Percentiles rank a stretch among this genome's conserved stretches.
phyloP scores from a whole-genome alignment of 2,797 vertebrate genomes.

The Poecile montanus region DNA sequence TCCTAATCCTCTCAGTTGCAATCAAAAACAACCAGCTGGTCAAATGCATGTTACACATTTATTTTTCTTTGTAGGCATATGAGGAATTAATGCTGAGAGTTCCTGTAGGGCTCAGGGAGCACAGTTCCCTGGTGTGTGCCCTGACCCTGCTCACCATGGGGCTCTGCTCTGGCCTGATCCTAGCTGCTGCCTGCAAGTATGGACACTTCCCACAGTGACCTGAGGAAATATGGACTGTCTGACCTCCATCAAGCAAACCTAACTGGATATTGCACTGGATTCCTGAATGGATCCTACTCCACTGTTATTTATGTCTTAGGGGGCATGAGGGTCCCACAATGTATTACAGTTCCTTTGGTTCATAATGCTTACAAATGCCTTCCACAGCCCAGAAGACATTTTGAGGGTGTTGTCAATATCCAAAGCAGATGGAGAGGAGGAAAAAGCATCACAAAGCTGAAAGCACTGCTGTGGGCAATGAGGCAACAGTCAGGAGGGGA shows the following conservation, averaged over 20 bases:
- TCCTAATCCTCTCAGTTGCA: not conserved
- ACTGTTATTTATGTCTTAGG: not conserved
- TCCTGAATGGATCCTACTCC: not conserved
- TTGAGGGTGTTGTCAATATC: not conserved
- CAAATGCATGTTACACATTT: not conserved
- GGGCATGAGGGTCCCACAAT: not conserved
- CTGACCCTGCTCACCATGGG: conserved; percentile 84
- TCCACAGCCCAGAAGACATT: not conserved
- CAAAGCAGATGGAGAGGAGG: not conserved
- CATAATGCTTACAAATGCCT: not conserved
- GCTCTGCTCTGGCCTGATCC: conserved; percentile 81
- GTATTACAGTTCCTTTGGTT: not conserved
- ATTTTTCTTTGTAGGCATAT: conserved; percentile 53
- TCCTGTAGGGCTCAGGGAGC: conserved; percentile 86
- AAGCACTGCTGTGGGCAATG: not conserved
- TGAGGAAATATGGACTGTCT: not conserved
- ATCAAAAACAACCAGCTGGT: not conserved
- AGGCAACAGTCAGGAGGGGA: not conserved
- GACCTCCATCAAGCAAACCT: not conserved
- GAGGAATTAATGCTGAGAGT: conserved; percentile 73
- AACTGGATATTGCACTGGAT: not conserved
- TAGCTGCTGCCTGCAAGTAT: conserved; percentile 81
- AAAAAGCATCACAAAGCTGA: not conserved
- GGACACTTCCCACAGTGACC: conserved; percentile 50
- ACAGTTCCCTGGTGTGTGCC: conserved; percentile 78